Base-by-base conservation (phyloP, 2,113 vertebrate genomes). In the Saiga tatarica region DNA sequence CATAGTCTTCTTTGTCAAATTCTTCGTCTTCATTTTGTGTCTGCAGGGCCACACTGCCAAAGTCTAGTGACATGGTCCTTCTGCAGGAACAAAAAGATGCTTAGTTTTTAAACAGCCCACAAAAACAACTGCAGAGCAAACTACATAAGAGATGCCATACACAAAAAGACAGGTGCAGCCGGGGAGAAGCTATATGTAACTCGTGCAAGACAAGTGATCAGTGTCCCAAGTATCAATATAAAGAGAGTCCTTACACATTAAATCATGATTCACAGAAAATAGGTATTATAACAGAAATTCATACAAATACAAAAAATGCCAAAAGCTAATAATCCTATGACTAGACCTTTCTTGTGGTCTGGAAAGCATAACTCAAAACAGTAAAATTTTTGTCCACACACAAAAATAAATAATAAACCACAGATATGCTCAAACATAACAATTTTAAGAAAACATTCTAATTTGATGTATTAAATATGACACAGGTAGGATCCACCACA, bases 1-100 rank as follows among this genome's bases (percentile, higher is more conserved):
- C 99, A 89, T 99, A 99, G 93, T 99, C 99, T 87, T 99, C 99
- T 89, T 98, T 98, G 97, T 99, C 99, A 90, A 99, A 99, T 7
- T 99, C 99, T 33, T 99, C 98, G 0, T 99, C 99, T 86, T 99
- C 99, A 57, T 98, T 99, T 21, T 99, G 99, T 59, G 98, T 99
- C 87, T 98, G 99, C 6, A 99, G 95, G 59, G 98, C 98, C 95
- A 98, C 98, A 45, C 98, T 99, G 88, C 99, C 99, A 91, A 99
- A 99, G 95, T 99, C 99, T 57, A 99, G 95, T 4, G 99, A 99
- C 99, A 99, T 99, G 55, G 97, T 98, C 93, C 50, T 62, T 88
- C 97, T 98, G 96, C 0, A 5, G 50, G 39, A 21, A 33, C 7
- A 33, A 10, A n/a, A 23, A 13, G 42, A 64, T n/a, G 62, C 16